Percentiles rank a stretch among this genome's conserved stretches.
These are phyloP conservation scores for Squalus acanthias DNA, from an alignment of 2,797 vertebrate species.

Conservation along the genomic window DNA sequence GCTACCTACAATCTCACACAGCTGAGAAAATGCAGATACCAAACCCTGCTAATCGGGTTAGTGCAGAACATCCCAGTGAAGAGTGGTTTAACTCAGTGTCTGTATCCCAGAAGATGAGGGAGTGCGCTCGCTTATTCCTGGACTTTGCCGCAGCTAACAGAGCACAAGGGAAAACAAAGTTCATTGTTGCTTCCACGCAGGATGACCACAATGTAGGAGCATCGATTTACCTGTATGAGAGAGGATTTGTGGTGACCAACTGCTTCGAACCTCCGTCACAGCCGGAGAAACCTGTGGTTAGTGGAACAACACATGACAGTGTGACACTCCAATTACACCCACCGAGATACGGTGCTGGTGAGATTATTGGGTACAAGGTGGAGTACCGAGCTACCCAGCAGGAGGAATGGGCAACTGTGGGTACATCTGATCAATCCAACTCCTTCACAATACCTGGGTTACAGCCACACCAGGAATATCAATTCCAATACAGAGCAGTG, in stretches of 20 bases:
- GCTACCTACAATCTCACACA: constrained; percentile 31
- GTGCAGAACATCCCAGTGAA: background rate
- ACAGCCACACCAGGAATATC: no score
- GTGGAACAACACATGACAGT: no score
- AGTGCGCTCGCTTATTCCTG: constrained; percentile 41
- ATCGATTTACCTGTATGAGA: constrained; percentile 46
- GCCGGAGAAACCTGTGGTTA: no score
- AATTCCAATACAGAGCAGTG: no score
- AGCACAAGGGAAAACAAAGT: constrained; percentile 37
- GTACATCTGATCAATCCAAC: no score
- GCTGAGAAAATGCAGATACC: background rate
- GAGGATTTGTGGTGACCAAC: constrained; percentile 38
- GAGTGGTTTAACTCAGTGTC: constrained; percentile 42
- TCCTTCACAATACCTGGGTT: no score
- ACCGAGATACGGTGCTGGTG: no score
- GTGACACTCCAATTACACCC: no score
- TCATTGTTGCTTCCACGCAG: constrained; percentile 45
- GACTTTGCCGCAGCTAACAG: constrained; percentile 44
- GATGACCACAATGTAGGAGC: constrained; percentile 40
- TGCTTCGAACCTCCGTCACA: constrained; percentile 46
- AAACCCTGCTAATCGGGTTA: background rate
- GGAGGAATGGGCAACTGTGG: no score
- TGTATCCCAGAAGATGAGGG: constrained; percentile 19
- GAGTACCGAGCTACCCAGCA: no score
- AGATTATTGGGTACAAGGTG: no score